Conservation (phyloP, 2,113 vertebrate genomes). For the Arenaria interpres region DNA sequence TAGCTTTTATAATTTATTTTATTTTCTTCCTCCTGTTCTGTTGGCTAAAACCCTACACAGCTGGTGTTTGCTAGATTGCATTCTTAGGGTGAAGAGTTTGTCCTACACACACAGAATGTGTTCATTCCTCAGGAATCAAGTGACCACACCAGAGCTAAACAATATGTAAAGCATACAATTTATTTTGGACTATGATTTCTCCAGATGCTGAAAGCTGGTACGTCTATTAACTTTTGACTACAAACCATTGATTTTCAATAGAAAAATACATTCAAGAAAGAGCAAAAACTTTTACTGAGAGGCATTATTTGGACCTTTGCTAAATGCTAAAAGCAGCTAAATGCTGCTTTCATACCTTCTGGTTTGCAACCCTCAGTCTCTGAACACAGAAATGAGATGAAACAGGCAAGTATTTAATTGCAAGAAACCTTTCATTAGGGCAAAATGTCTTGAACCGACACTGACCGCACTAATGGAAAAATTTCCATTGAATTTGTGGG, state of each 20-base stretch:
- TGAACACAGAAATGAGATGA: not conserved
- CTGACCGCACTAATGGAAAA: not conserved
- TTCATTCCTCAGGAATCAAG: slow-evolving; percentile 76
- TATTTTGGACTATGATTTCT: slow-evolving; percentile 65
- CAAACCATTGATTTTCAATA: not conserved
- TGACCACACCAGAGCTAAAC: slow-evolving; percentile 73
- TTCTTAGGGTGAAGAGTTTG: slow-evolving; percentile 74
- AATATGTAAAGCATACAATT: slow-evolving; percentile 57
- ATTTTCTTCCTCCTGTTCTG: slow-evolving; percentile 3
- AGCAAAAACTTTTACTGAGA: not conserved
- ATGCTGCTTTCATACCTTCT: not conserved
- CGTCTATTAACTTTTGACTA: slow-evolving; percentile 41
- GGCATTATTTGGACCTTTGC: not conserved
- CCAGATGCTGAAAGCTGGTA: slow-evolving; percentile 74
- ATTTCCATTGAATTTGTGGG: not conserved
- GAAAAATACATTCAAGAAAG: slow-evolving; percentile 10
- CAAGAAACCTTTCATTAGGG: not conserved
- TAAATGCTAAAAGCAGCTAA: not conserved
- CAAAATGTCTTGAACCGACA: not conserved
- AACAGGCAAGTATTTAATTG: not conserved
- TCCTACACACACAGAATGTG: slow-evolving; percentile 39
- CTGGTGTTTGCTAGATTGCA: slow-evolving; percentile 72
- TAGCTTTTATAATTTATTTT: not conserved
- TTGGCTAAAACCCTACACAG: slow-evolving; percentile 63
- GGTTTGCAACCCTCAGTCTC: not conserved